Evolutionary conservation across 2,888 invertebrate species (phyloP), one percentile per base, ranked within the genome.

Genomic region (Pocota personata): DNA sequence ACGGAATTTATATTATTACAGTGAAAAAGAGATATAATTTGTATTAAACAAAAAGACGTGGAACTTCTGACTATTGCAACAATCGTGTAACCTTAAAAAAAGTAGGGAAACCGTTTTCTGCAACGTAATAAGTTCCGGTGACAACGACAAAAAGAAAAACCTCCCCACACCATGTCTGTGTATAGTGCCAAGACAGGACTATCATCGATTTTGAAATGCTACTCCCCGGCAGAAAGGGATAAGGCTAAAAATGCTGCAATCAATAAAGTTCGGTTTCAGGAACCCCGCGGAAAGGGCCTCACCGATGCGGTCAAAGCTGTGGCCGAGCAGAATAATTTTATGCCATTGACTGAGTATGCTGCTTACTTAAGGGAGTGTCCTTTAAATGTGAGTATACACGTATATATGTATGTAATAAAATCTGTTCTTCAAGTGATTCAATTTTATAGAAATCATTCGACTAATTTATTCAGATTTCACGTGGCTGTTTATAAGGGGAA

Each of bases 251-350:
- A 80, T 69, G 89, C 89, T 1, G 88, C 89, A 3, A 88, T 91
- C 3, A 92, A 92, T 87, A 91, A 90, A 80, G 92, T 92, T 1
- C 90, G 92, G 6, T 92, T 92, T 66, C 82, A 89, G 3, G 88
- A 89, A 40, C 90, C 91, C 0, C 90, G 90, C 58, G 89, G 89
- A 40, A 90, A 90, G 69, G 90, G 91, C 3, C 72, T 92, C 0
- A 19, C 78, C 0, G 89, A 89, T 32, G 90, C 89, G 0, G 88
- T 92, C 0, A 89, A 89, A 7, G 87, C 88, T 3, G 91, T 90
- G 0, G 35, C 88, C 0, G 89, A 90, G 0, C 83, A 88, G 3
- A 80, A 89, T 1, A 90, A 90, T 84, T 92, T 89, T 67, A 77
- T 88, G 37, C 82, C 88, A 4, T 87, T 91, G 12, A 89, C 90